Percentiles rank a stretch among this genome's conserved stretches.
phyloP scores from a whole-genome alignment of 2,113 vertebrate genomes.

The Cyanoramphus novaezelandiae region DNA sequence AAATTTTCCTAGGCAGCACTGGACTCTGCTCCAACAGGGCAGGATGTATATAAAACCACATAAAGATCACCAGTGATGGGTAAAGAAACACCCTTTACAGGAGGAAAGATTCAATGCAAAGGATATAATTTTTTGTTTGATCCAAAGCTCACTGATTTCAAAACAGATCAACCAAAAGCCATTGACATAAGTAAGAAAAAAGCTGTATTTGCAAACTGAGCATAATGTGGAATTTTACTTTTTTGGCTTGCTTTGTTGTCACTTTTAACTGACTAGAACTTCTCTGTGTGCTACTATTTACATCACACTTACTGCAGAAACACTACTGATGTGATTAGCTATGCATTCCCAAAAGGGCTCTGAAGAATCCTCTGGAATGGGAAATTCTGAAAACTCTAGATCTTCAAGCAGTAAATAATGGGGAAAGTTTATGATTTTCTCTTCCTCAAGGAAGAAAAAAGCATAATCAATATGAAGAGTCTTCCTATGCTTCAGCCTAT shows the following conservation, averaged over 20 bases:
- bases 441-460: slow-evolving; percentile 24
- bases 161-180: neutral
- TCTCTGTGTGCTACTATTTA: neutral
- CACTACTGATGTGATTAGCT: neutral
- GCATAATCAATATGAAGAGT: slow-evolving; percentile 45
- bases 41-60: neutral
- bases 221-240: neutral
- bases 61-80: neutral
- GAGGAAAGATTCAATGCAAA: neutral
- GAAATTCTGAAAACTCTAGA: slow-evolving; percentile 26
- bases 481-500: slow-evolving; percentile 8
- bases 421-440: neutral
- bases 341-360: slow-evolving; percentile 8
- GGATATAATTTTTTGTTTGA: neutral
- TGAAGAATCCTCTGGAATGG: slow-evolving; percentile 10
- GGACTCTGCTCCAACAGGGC: neutral
- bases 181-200: neutral
- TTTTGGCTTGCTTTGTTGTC: neutral
- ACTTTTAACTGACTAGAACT: neutral
- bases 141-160: neutral
- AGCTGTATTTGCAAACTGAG: neutral
- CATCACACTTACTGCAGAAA: neutral
- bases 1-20: slow-evolving; percentile 45
- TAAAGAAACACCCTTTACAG: neutral
- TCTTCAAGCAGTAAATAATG: neutral